Evolutionary conservation across 1,140 invertebrate genomes (phyloP).

Genomic region (Drosophila azteca): DNA sequence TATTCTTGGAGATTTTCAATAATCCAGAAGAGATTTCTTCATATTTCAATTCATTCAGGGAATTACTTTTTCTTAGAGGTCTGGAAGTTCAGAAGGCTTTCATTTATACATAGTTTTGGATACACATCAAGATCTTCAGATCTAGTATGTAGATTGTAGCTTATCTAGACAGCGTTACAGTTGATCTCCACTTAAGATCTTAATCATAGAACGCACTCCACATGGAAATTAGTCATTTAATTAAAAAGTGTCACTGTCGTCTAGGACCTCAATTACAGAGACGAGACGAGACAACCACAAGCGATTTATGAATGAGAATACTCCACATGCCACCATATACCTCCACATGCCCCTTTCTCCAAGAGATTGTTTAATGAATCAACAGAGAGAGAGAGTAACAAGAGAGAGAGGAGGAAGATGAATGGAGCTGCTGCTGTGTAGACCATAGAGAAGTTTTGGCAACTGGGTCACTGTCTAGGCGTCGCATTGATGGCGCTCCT

Average conservation of each 20-base stretch:
- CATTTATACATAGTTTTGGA: too few relatives aligned
- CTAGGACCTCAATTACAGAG: conserved; percentile 66
- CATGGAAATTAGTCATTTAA: conserved; percentile 56
- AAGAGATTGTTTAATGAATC: conserved; percentile 47
- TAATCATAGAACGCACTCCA: conserved; percentile 6
- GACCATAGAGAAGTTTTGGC: conserved; percentile 23
- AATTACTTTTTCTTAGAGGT: too few relatives aligned
- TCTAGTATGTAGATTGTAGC: not conserved
- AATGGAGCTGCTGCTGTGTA: too few relatives aligned
- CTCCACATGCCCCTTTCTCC: too few relatives aligned
- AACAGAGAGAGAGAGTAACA: conserved; percentile 3
- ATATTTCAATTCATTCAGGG: too few relatives aligned
- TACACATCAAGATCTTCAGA: not conserved
- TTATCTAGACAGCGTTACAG: not conserved
- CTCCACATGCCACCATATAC: conserved; percentile 1
- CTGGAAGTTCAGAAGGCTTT: too few relatives aligned
- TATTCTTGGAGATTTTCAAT: too few relatives aligned
- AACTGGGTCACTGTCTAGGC: conserved; percentile 57
- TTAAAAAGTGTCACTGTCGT: conserved; percentile 68
- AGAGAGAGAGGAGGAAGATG: not conserved
- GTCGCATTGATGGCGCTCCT: conserved; percentile 17
- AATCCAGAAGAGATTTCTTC: too few relatives aligned
- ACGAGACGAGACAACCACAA: not conserved
- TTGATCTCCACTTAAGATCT: not conserved
- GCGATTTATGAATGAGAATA: conserved; percentile 60